Base-by-base conservation (phyloP, 2,888 invertebrate species). In the Timema podura region DNA sequence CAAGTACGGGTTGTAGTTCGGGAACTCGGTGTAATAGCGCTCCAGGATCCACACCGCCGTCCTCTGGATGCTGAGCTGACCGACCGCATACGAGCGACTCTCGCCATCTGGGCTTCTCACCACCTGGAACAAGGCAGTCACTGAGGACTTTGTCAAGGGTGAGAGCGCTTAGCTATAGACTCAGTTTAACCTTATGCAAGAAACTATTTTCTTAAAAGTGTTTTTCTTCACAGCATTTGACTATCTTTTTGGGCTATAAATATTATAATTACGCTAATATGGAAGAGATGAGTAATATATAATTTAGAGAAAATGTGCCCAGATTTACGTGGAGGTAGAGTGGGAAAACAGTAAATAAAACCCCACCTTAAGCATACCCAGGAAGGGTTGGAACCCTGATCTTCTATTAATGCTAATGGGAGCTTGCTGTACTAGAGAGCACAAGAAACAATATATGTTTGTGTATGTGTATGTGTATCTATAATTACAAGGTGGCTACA, bases 81-180 rank as follows among this genome's bases (percentile, higher is more conserved):
- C 95, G 13, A 96, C 89, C n/a, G 89, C 88, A 80, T 94, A 97
- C 0, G 93, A 91, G 76, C 89, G 87, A 74, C 93, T 92, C 76
- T 93, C 92, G 0, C 98, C 98, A 81, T 99, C 98, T 0, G 99
- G 99, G 70, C 96, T 96, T 71, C 99, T 86, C 0, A 96, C 93
- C 73, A 99, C 83, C 82, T 84, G 71, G 3, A 65, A 70, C 13
- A 65, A 54, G 7, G 9, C 16, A n/a, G 15, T 54, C 8, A 7
- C 8, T 0, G n/a, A n/a, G 54, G n/a, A 54, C 5, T 5, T 54
- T 1, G 51, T n/a, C 11, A 13, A 51, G n/a, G 11, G 11, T 13
- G n/a, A 51, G 51, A 51, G n/a, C 51, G 13, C 11, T 13, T 11
- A 49, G 10, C 51, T 11, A 11, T 49, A 49, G 11, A 11, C 51